Evolutionary conservation across 2,797 vertebrate genomes (phyloP), one percentile per base, ranked within the genome.

Genomic region (Sebastes glaucus): DNA sequence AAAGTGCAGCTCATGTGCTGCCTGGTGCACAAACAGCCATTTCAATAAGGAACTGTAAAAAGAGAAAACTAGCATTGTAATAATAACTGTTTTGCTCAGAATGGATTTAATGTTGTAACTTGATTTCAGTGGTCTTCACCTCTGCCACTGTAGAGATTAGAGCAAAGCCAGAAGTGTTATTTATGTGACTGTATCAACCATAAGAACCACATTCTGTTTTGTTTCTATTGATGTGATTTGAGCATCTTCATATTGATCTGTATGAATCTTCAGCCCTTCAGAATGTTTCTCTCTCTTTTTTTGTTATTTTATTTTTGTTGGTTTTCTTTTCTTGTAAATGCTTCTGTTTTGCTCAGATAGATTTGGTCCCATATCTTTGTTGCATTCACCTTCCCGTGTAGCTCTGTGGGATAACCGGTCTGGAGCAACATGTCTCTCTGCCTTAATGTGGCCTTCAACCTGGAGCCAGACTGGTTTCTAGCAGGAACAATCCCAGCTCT

Each of bases 401-500:
- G 77, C 69, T 74, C 70, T 65, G 57, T 57, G 68, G 70, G 74
- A 81, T 71, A n/a, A 25, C 46, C 57, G 56, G 38, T 84, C 20
- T 64, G 70, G 77, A 77, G 80, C 80, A 61, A 67, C 65, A 62
- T 33, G n/a, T 38, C 67, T 42, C 14, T 53, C 74, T 57, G 74
- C 83, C 83, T 86, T 73, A 68, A 77, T 3, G 77, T 89, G 91
- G 84, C 87, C 88, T 92, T 88, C 69, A 78, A 7, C 66, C 85
- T 66, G 70, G 77, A 90, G 32, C 79, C 78, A 60, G 71, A 75
- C 80, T 35, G 75, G 71, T 78, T 81, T 64, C 74, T n/a, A 78
- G 71, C 63, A 74, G 72, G 52, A 86, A 64, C 65, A 32, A 14
- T 76, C 61, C 59, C 56, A 71, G 55, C 62, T 79, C 72, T 71